Percentiles rank a stretch among this genome's conserved stretches.
phyloP scores from a whole-genome alignment of 2,888 invertebrate genomes.

The Imbricaverruca yamaguchii region DNA sequence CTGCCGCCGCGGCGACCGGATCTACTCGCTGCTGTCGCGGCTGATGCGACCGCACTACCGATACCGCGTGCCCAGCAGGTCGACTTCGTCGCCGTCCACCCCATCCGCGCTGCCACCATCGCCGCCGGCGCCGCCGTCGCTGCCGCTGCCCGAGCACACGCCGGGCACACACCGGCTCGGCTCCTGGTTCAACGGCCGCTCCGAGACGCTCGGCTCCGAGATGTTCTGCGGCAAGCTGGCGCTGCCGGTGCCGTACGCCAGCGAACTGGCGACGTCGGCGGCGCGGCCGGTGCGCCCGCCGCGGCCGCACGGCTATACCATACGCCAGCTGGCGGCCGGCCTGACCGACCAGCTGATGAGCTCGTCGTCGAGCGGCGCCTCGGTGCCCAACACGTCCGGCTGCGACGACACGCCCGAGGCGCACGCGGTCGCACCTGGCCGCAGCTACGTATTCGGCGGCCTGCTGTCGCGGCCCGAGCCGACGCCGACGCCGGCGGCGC shows the following conservation, averaged over 20 bases:
- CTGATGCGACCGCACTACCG: background rate
- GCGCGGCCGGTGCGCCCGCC: background rate
- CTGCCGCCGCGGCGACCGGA: slow-evolving; percentile 1
- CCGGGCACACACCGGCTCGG: slow-evolving; percentile 4
- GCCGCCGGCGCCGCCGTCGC: background rate
- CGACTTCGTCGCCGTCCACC: background rate
- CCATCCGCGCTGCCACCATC: background rate
- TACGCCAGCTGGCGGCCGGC: background rate
- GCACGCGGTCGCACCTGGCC: background rate
- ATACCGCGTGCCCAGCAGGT: background rate
- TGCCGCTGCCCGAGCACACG: background rate
- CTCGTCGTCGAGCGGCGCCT: background rate
- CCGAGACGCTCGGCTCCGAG: slow-evolving; percentile 11
- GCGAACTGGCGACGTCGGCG: background rate
- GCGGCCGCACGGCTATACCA: slow-evolving; percentile 4
- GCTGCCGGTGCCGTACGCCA: slow-evolving; percentile 12
- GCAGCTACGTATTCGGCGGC: background rate
- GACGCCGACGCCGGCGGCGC: background rate
- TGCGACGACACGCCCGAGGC: background rate
- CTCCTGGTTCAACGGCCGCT: slow-evolving; percentile 17
- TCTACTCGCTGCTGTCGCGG: background rate
- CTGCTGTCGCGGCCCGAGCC: background rate
- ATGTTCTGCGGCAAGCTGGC: background rate
- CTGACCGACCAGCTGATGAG: background rate
- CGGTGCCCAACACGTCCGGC: background rate